Conservation (phyloP, 1,140 invertebrate species). For the Ectropis grisescens region DNA sequence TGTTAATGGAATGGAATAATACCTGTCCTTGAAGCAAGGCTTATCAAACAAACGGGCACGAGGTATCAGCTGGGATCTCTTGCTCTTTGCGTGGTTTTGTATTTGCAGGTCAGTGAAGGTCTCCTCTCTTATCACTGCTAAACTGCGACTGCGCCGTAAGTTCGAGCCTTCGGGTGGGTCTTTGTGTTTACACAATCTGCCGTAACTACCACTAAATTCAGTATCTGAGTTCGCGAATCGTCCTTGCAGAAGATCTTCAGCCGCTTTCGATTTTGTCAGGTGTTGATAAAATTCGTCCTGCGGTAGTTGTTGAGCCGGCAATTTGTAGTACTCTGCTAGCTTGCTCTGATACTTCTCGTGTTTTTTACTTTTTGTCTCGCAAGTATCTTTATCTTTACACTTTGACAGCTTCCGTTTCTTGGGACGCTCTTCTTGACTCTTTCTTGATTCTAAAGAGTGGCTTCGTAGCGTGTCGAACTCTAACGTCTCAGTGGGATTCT, state of each 20-base stretch:
- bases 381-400: slow-evolving; percentile 33
- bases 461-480: slow-evolving; percentile 55
- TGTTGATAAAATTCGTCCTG: slow-evolving; percentile 66
- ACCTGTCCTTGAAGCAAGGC: slow-evolving; percentile 79
- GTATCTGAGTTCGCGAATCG: slow-evolving; percentile 56
- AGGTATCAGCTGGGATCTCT: slow-evolving; percentile 81
- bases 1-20: slow-evolving; percentile 4
- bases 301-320: slow-evolving; percentile 53
- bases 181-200: slow-evolving; percentile 60
- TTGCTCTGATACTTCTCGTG: slow-evolving; percentile 64
- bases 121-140: slow-evolving; percentile 83
- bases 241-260: slow-evolving; percentile 56
- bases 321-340: slow-evolving; percentile 57
- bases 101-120: slow-evolving; percentile 76
- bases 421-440: slow-evolving; percentile 45
- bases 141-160: slow-evolving; percentile 78
- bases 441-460: slow-evolving; percentile 41
- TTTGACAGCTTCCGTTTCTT: slow-evolving; percentile 56
- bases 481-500: slow-evolving; percentile 63
- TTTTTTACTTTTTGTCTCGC: slow-evolving; percentile 53
- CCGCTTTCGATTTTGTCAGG: slow-evolving; percentile 53
- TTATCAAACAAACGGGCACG: slow-evolving; percentile 82
- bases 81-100: slow-evolving; percentile 72
- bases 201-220: slow-evolving; percentile 59
- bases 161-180: slow-evolving; percentile 72